Evolutionary conservation across 1,140 invertebrate genomes (phyloP), one percentile per base, ranked within the genome.

Genomic region (Drosophila navojoa): DNA sequence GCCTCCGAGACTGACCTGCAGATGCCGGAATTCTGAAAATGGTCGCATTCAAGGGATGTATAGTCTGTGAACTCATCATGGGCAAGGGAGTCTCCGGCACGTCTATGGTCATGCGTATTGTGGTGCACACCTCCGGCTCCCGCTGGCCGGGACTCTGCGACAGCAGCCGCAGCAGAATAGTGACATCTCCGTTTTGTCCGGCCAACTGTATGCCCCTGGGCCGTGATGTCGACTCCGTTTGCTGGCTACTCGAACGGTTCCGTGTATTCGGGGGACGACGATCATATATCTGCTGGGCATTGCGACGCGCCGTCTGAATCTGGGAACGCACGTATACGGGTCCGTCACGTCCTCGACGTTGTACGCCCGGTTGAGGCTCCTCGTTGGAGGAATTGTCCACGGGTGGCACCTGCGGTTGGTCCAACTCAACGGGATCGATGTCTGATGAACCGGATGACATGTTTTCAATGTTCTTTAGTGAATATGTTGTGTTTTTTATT

Each of bases 351-450:
- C 27, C 7, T 10, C 32, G 9, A 5, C 19, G 45, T 4, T 19
- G 45, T 4, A 1, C 0, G 11, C 1, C 1, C 1, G n/a, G 10
- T n/a, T 19, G 19, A 15, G 10, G 9, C 0, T 25, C 45, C 10
- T 13, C 19, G 10, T 1, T 1, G 7, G 0, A 4, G 5, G 1
- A 2, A 2, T 47, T 10, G 6, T 9, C 6, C 32, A 7, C 6
- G 10, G 4, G 0, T 0, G 5, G 29, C 4, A 32, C 0, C 5
- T 11, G 11, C 11, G 29, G n/a, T 16, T n/a, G n/a, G n/a, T n/a
- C n/a, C n/a, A n/a, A n/a, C n/a, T 61, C 59, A 2, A 10, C 1
- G 5, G 59, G 59, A 61, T 61, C 59, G 13, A 61, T 49, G 2
- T 22, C 19, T 4, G 45, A 49, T 2, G 59, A 61, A 3, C 44